Evolutionary conservation across 2,113 vertebrate genomes (phyloP).

Genomic region (Larimichthys polyactis): DNA sequence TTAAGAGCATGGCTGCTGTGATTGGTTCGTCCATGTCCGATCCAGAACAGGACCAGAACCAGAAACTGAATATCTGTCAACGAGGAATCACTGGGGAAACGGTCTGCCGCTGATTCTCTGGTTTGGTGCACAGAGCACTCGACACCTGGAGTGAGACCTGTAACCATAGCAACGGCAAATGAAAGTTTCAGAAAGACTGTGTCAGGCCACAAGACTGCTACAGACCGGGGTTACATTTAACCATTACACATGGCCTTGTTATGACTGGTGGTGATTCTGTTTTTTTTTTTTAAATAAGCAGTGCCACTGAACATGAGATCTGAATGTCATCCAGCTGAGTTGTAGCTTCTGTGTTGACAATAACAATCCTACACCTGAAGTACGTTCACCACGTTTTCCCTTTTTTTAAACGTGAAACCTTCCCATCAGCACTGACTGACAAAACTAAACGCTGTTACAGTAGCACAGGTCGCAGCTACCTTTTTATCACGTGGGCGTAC

Average conservation of each 20-base stretch:
- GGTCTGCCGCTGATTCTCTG: background rate
- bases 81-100: background rate
- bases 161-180: background rate
- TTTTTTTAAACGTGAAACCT: conserved; percentile 28
- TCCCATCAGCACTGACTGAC: conserved; percentile 56
- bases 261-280: background rate
- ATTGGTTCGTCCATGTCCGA: no score
- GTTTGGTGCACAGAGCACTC: background rate
- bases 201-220: background rate
- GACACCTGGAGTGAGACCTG: background rate
- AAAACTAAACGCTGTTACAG: background rate
- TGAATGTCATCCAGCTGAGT: background rate
- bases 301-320: no score
- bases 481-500: conserved; percentile 39
- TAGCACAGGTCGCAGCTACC: conserved; percentile 3
- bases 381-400: conserved; percentile 13
- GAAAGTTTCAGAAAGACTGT: background rate
- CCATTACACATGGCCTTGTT: no score
- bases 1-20: no score
- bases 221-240: background rate
- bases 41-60: background rate
- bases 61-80: background rate
- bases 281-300: background rate
- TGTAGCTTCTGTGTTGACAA: conserved; percentile 18
- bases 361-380: background rate